Base-by-base conservation (phyloP, 2,113 vertebrate genomes). In the Pseudolaguvia tuberculata region DNA sequence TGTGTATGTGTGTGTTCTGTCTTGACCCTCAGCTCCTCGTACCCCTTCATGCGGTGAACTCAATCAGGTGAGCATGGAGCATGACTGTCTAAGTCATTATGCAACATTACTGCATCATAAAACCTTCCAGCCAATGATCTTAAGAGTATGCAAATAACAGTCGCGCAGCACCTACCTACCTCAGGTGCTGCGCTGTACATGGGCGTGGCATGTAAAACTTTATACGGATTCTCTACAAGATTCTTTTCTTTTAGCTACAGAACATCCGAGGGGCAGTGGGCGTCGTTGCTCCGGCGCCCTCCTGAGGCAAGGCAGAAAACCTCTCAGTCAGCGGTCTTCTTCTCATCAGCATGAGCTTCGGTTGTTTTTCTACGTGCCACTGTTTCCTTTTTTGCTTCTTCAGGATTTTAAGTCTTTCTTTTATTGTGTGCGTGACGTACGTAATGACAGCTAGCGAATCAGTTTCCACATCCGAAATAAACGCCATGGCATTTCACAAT, bases 41-140 rank as follows among this genome's bases (percentile, higher is more conserved):
- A 78, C 56, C 83, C 80, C 0, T 78, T 82, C 57, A 82, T 83
- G 29, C 73, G 31, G 45, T 86, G 85, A 87, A 12, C 21, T 27
- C 70, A 13, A 65, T 39, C 63, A 35, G 63, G 70, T 59, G 61
- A 58, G n/a, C n/a, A n/a, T n/a, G n/a, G n/a, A n/a, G n/a, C n/a
- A n/a, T n/a, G n/a, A n/a, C n/a, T n/a, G n/a, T 52, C 63, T 11
- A 2, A 21, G 12, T 29, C 13, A 50, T 2, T 53, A 53, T 53
- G 15, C 8, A 5, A 8, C 51, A 53, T n/a, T 69, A 52, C 13
- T 69, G 14, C 62, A 48, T 52, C 48, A 52, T 29, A 68, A 68
- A 68, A 51, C n/a, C 5, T 52, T n/a, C 29, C 48, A 31, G 48
- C 62, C 42, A 65, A 25, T 51, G 4, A 68, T 13, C 1, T 29